A percentile compares a stretch with the other conserved stretches of the same genome.
These are phyloP conservation scores for Microtus agrestis DNA, from an alignment of 2,797 vertebrate genomes.

Conservation along the genomic window DNA sequence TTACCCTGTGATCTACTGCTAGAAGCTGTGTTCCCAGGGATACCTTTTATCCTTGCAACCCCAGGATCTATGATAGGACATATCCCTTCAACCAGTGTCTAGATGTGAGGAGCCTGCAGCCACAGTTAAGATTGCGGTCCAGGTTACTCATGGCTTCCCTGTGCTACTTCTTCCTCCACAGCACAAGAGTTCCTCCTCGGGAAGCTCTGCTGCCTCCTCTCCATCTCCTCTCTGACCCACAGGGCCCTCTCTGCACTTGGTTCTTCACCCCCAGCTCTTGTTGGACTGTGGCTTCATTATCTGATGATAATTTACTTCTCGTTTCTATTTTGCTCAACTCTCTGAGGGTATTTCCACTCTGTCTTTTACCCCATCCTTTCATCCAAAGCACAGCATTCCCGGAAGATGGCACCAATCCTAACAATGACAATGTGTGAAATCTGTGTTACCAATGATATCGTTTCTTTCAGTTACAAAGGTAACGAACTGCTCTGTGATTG, in stretches of 20 bases:
- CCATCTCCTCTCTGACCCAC: neutral
- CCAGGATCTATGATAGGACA: neutral
- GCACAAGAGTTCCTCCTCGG: accelerated
- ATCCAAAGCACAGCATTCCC: neutral
- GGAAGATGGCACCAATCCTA: neutral
- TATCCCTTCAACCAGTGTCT: neutral
- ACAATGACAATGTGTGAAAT: neutral
- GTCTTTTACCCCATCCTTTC: neutral
- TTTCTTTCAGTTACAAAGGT: neutral
- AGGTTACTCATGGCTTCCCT: neutral
- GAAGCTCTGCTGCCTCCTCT: too few species aligned
- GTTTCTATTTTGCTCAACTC: neutral
- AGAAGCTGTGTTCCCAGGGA: neutral
- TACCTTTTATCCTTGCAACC: neutral
- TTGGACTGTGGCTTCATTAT: neutral
- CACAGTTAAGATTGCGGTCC: neutral
- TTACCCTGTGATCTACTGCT: neutral
- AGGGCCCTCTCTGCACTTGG: neutral
- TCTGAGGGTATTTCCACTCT: neutral
- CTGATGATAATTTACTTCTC: neutral
- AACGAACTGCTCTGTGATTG: neutral
- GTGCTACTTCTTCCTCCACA: neutral
- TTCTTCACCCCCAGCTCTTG: accelerated
- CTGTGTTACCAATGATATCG: neutral
- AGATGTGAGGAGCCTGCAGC: neutral